A percentile compares a stretch with the other conserved stretches of the same genome.
Evolutionary conservation across 2,888 invertebrate genomes (phyloP).

Genomic region (Criorhina ranunculi): DNA sequence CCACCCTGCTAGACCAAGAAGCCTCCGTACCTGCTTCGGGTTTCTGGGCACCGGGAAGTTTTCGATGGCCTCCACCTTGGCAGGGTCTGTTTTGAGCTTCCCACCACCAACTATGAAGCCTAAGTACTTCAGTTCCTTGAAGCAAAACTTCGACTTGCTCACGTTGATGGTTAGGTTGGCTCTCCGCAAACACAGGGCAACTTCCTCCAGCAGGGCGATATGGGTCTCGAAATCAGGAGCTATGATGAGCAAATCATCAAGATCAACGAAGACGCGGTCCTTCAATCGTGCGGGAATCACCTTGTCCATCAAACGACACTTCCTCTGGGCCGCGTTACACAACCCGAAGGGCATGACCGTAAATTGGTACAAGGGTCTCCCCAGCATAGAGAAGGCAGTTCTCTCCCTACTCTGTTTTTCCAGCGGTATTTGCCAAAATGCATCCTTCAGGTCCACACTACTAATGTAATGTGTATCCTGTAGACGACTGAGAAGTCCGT

Average conservation of each 20-base stretch:
- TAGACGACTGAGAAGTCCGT: neutral
- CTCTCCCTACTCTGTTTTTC: slow-evolving; percentile 12
- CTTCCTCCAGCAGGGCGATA: slow-evolving; percentile 31
- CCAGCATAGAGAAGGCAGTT: slow-evolving; percentile 52
- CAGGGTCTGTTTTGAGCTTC: no score
- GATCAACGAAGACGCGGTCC: slow-evolving; percentile 21
- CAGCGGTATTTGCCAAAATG: slow-evolving; percentile 7
- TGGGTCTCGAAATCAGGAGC: slow-evolving; percentile 50
- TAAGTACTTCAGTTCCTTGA: no score
- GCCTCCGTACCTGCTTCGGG: slow-evolving; percentile 52
- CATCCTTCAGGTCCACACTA: neutral
- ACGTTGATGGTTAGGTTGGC: slow-evolving; percentile 51
- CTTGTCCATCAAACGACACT: slow-evolving; percentile 3
- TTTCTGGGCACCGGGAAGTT: neutral
- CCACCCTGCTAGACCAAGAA: slow-evolving; percentile 56
- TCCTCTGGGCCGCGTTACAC: slow-evolving; percentile 66
- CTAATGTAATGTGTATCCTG: neutral
- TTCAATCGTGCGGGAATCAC: slow-evolving; percentile 52
- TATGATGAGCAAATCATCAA: slow-evolving; percentile 40
- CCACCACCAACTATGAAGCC: no score
- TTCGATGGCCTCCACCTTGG: no score
- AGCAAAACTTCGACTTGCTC: no score
- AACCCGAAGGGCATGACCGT: no score
- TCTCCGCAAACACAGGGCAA: slow-evolving; percentile 38
- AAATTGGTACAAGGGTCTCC: no score